Evolutionary conservation across 2,113 vertebrate species (phyloP), one percentile per base, ranked within the genome.

Genomic region (Crotalus viridis): DNA sequence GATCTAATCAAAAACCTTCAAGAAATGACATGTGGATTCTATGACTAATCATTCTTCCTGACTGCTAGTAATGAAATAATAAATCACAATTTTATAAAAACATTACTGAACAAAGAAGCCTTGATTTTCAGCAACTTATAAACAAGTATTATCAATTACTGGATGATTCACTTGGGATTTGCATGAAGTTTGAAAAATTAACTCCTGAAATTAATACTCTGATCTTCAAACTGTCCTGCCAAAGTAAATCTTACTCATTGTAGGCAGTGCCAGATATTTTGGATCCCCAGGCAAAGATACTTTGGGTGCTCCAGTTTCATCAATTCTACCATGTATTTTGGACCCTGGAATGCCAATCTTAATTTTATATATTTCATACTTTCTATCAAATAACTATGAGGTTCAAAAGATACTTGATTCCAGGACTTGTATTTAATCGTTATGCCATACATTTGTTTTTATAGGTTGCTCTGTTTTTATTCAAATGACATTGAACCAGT

Each of bases 1-100:
- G 89, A 87, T 93, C 48, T 54, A 93, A 93, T 87, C 89, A 90
- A 93, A 87, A 86, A n/a, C 0, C 9, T 90, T 90, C 92, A 93
- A 90, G 89, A 93, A 87, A 64, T 93, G n/a, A 39, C 92, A 87
- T 90, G 92, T 55, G 81, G n/a, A 64, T 93, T 52, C n/a, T 24
- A 39, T 90, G 92, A 93, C 81, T 93, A 93, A 90, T 90, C 74
- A 87, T 56, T 33, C 81, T 87, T 90, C 92, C n/a, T 28, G 56
- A 86, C 88, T 54, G 85, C 56, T 52, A 90, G 74, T 64, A 85
- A 90, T 93, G 89, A 90, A 93, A 90, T 86, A 86, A 87, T 93
- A 90, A 90, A 86, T 85, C 81, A 90, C n/a, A 87, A 90, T 87
- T 93, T 64, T 90, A 24, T n/a, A 87, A 86, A 90, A 43, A 86